Evolutionary conservation across 2,888 invertebrate genomes (phyloP), one percentile per base, ranked within the genome.

Genomic region (Glomeris marginata): DNA sequence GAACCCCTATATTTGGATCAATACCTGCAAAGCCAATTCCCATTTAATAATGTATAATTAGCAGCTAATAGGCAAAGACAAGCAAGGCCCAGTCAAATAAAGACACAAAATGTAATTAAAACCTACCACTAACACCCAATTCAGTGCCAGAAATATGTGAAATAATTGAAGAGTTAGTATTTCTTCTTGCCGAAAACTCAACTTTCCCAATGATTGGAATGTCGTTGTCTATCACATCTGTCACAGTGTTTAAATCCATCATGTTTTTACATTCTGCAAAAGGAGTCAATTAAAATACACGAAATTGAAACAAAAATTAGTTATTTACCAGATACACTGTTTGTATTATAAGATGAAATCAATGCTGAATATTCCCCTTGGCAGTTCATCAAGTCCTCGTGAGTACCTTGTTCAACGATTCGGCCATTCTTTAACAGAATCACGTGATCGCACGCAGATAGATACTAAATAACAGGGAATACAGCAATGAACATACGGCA

Each of bases 401-500:
- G 77, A 20, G 68, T 67, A 10, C 77, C 78, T 50, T 68, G 64
- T 55, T 74, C 76, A 2, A 67, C 63, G 21, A 78, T 70, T 50
- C 63, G 61, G 1, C 78, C 77, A 42, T 72, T 71, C 47, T 70
- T 70, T 66, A 78, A 66, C 54, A 75, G 69, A 36, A 76, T 63
- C 34, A 78, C 71, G 51, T 72, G 66, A 63, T 77, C 73, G 62
- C 77, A 78, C 46, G 71, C 66, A 50, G 66, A 67, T 47, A 78
- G 60, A 63, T 73, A 74, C 73, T 77, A 60, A 11, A 61, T 56
- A 18, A 44, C 20, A 40, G 34, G 16, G 6, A 58, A 58, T 41
- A n/a, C 10, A 4, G 10, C 15, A 41, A 18, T 47, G 11, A 33
- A 45, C 10, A 49, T 10, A 49, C 1, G 22, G 6, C 13, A 3